Evolutionary conservation across 1,140 invertebrate genomes (phyloP), one percentile per base, ranked within the genome.

Genomic region (Phenacoccus solenopsis): DNA sequence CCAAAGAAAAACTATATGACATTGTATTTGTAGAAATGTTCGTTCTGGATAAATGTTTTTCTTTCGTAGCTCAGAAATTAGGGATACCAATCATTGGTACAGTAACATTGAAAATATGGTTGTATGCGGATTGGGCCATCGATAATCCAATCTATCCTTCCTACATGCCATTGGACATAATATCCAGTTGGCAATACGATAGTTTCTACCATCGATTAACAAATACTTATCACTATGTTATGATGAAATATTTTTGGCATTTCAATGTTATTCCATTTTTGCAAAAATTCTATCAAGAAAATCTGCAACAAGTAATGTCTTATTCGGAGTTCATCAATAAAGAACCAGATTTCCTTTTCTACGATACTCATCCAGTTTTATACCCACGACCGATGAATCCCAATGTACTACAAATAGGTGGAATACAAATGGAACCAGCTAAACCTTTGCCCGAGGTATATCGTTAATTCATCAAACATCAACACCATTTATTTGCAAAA

Each of bases 371-470:
- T 73, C 76, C 61, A 75, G 75, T 1, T 3, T 24, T 64, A 74
- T 70, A 30, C 72, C 74, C 24, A 71, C 78, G 76, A 69, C 79
- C 80, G 0, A 71, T 76, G 4, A 67, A 73, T n/a, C 78, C 79
- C 1, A 75, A 77, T 56, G 68, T 80, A 1, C 72, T 82, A 16
- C 78, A 81, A 74, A 75, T 82, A 16, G 80, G 78, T 12, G 81
- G 80, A n/a, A 73, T 81, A 32, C 79, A 81, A 73, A 76, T 81
- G 16, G 77, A 76, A 68, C 76, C 84, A 71, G 73, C 83, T 0
- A 83, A 86, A 72, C 77, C 79, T 10, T 73, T 88, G 71, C 80
- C 82, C 16, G 71, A 80, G 68, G 84, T 85, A 79, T 80, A 78
- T 78, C 1, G 3, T n/a, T n/a, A n/a, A n/a, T n/a, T n/a, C n/a